Base-by-base conservation (phyloP, 2,113 vertebrate genomes). In the Laticauda colubrina region DNA sequence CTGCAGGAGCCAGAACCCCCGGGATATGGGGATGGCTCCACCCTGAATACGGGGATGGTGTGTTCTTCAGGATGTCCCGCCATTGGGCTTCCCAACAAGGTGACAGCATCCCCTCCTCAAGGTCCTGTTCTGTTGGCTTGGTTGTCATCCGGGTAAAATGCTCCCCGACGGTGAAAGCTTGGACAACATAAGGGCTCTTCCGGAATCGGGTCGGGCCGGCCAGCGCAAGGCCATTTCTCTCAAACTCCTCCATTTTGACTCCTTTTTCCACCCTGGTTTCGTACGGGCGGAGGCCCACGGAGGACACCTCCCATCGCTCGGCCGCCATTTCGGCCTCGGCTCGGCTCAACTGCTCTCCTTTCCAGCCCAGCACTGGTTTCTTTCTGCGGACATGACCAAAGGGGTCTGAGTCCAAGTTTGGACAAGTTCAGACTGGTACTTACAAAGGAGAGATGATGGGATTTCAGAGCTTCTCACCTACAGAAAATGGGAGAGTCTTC, bases 191-290 rank as follows among this genome's bases (percentile, higher is more conserved):
- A 51, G 87, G 20, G 45, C 29, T 7, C 54, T 61, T 90, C 39
- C 57, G 43, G 57, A 51, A 92, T 14, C 59, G 48, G 20, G 53
- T 55, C 1, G 48, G 23, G 9, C 57, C n/a, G 4, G 39, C 23
- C 11, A 8, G 24, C 2, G 29, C n/a, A 10, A 59, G 48, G 12
- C 48, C 34, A 1, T 51, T 4, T 0, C 21, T 23, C 4, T 88
- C 91, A 9, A 69, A 48, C 34, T 96, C 96, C 57, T 97, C 97
- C 18, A 94, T 95, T 93, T 97, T 96, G 51, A 96, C 94, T 64
- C 94, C 94, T 90, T 91, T 92, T 69, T 94, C 95, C 39, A 90
- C 93, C 48, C 86, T 8, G 29, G 92, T 91, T 85, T 94, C 94
- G 18, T 88, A 88, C 26, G 86, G 95, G 61, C 75, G 95, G 87